Evolutionary conservation across 1,140 invertebrate species (phyloP), one percentile per base, ranked within the genome.

Genomic region (Pseudomyrmex sp.): DNA sequence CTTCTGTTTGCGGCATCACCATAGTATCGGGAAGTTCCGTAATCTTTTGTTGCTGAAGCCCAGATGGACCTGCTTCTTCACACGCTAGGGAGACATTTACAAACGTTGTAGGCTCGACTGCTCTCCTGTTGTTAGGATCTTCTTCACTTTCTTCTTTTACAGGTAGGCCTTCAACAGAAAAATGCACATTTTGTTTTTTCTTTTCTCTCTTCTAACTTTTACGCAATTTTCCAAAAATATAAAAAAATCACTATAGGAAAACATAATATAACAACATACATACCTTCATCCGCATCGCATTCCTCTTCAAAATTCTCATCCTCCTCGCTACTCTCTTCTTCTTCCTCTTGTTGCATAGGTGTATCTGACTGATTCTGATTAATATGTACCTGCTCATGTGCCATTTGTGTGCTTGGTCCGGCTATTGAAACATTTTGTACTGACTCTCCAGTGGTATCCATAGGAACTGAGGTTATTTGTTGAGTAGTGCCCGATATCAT

Each of bases 11-110:
- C 75, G 90, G 90, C 62, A 94, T 91, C 23, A 90, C 82, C 69
- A 94, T 92, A 5, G 0, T 35, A 56, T 94, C 93, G 18, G 93
- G 85, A 58, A 94, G 91, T 12, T 94, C 93, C 13, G 90, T 44
- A 4, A 94, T 90, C 85, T 94, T 94, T 70, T 94, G 92, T 89
- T 95, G 92, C 82, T 95, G 91, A 48, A 96, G 86, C n/a, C 95
- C 95, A 0, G 95, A 95, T 0, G 95, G 95, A 52, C 95, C 95
- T 35, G 95, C 95, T 85, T 95, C 95, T 3, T 95, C 94, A 68
- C 95, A 95, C 0, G 94, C 92, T 58, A 95, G 85, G 18, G 94
- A 92, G 20, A 95, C 94, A 83, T 94, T 95, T 15, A 94, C 95
- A 86, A 94, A 95, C 1, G 93, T 93, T 18, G 94, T 92, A 58